Percentiles rank a stretch among this genome's conserved stretches.
Evolutionary conservation across 2,888 invertebrate species (phyloP).

Genomic region (Villa cingulata): DNA sequence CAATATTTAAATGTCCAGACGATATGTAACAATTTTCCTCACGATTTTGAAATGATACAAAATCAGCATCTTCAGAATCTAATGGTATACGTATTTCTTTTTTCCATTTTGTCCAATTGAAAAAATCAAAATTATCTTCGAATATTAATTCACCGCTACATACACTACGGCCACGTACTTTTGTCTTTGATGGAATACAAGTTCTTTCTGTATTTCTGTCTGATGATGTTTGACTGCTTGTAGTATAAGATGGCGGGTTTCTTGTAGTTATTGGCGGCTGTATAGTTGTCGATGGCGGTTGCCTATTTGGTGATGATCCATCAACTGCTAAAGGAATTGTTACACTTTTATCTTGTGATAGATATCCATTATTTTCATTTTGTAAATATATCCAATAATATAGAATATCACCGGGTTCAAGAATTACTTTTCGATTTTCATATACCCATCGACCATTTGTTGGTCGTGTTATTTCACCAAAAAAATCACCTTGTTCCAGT

Average conservation of each 20-base stretch:
- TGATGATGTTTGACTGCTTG: neutral
- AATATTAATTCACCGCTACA: constrained; percentile 44
- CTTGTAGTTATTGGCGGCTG: neutral
- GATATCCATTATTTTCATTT: constrained; percentile 24
- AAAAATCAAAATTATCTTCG: constrained; percentile 44
- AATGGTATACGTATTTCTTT: constrained; percentile 44
- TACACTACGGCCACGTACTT: constrained; percentile 28
- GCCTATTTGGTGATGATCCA: neutral
- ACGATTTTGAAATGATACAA: constrained; percentile 34
- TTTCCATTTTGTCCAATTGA: constrained; percentile 41
- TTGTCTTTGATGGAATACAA: constrained; percentile 14
- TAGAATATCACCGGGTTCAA: constrained; percentile 43
- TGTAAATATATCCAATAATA: constrained; percentile 49
- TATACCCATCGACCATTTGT: constrained; percentile 40
- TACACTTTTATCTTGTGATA: constrained; percentile 1
- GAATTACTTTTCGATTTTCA: constrained; percentile 33
- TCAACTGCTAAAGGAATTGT: neutral
- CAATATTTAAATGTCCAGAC: constrained; percentile 29
- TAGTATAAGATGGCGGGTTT: neutral
- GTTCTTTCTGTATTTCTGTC: neutral
- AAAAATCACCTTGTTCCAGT: constrained; percentile 41
- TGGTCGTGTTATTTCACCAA: constrained; percentile 36
- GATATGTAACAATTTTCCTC: constrained; percentile 26
- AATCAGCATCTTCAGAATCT: constrained; percentile 37
- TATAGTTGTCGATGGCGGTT: neutral